These are phyloP conservation scores for Chondrilla cf. caribensis DNA, from an alignment of 37 sponge, comb jelly and placozoan genomes.

Conservation along the genomic window DNA sequence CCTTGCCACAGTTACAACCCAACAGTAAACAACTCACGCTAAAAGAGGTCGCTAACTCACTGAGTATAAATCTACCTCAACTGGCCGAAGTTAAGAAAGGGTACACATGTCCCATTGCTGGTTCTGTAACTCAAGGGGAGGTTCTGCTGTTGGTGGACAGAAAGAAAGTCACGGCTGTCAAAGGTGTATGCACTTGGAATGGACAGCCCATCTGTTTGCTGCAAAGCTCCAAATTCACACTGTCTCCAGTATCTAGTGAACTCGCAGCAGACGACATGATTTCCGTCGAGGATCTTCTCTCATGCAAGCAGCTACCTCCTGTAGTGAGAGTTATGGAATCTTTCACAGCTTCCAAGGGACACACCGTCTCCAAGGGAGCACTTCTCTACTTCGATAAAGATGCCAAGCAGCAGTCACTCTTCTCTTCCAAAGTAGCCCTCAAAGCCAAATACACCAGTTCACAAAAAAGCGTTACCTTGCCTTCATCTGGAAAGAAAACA, in stretches of 20 bases:
- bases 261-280: not conserved
- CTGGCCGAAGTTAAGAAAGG: no score
- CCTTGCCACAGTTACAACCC: no score
- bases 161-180: not conserved
- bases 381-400: not conserved
- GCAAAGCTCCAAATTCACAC: not conserved
- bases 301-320: not conserved
- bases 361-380: not conserved
- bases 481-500: not conserved
- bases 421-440: not conserved
- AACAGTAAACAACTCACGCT: no score
- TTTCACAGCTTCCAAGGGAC: not conserved
- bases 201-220: not conserved
- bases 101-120: no score
- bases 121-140: not conserved
- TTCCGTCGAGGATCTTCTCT: not conserved
- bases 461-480: not conserved
- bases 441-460: not conserved
- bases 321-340: not conserved
- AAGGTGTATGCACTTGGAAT: not conserved
- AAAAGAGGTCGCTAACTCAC: no score
- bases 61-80: no score
- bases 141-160: not conserved
- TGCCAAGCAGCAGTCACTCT: not conserved
- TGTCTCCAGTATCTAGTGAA: not conserved